phyloP scores from a whole-genome alignment of 2,888 invertebrate genomes.

The Agriopis leucophaearia region DNA sequence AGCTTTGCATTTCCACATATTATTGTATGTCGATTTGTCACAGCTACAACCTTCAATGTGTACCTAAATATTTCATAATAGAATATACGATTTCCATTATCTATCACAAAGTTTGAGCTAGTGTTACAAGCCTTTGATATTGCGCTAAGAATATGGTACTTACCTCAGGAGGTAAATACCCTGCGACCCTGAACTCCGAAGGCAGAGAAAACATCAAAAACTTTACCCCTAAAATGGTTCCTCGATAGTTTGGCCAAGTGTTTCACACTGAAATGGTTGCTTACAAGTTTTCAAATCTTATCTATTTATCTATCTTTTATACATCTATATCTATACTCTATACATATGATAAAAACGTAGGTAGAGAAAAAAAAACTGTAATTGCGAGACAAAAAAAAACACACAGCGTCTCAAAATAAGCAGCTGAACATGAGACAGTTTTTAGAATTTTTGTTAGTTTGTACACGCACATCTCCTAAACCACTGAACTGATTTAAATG shows the following conservation, averaged over 20 bases:
- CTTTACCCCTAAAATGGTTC: background rate
- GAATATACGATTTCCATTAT: background rate
- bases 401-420: too few species aligned
- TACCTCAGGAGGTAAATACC: slow-evolving; percentile 7
- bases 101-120: background rate
- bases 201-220: slow-evolving; percentile 5
- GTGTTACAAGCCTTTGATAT: background rate
- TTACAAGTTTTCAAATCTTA: background rate
- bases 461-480: too few species aligned
- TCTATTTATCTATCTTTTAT: too few species aligned
- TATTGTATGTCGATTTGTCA: slow-evolving; percentile 33
- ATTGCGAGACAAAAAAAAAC: too few species aligned
- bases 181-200: slow-evolving; percentile 20
- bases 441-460: too few species aligned
- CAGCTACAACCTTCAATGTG: slow-evolving; percentile 32
- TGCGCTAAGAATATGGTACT: background rate
- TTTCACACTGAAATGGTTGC: background rate
- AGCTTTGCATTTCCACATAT: background rate
- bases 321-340: too few species aligned
- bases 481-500: too few species aligned
- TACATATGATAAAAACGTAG: too few species aligned
- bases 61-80: slow-evolving; percentile 7
- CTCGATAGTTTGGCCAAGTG: background rate
- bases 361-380: too few species aligned
- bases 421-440: too few species aligned